Percentiles rank a stretch among this genome's conserved stretches.
Conservation (phyloP, 2,797 vertebrate genomes). For the Schizopygopsis pylzovi region DNA sequence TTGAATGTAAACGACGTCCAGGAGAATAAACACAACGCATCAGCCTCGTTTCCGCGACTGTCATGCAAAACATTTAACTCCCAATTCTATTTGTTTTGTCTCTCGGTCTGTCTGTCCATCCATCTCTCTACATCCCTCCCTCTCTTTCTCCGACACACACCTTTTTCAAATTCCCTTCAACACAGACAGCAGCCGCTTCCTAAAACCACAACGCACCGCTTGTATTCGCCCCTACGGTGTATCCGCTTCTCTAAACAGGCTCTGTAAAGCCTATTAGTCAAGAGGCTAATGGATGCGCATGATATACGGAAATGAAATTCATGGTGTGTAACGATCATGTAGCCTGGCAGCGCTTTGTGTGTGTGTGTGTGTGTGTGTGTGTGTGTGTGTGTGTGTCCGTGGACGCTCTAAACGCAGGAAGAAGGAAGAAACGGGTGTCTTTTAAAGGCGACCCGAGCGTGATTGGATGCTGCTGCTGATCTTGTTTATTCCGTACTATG, state of each 20-base stretch:
- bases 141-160: constrained; percentile 49
- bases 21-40: constrained; percentile 6
- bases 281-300: constrained; percentile 67
- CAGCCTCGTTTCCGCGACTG: constrained; percentile 36
- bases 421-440: constrained; percentile 29
- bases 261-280: constrained; percentile 45
- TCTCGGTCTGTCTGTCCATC: constrained; percentile 24
- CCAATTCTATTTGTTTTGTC: constrained; percentile 47
- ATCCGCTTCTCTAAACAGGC: constrained; percentile 3
- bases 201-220: neutral
- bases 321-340: constrained; percentile 53
- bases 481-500: constrained; percentile 30
- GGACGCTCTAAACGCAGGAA: constrained; percentile 43
- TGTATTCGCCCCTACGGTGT: neutral
- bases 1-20: constrained; percentile 34
- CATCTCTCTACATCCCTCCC: neutral
- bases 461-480: constrained; percentile 40
- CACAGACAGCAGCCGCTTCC: constrained; percentile 18
- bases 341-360: constrained; percentile 38
- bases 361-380: constrained; percentile 15
- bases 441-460: constrained; percentile 29
- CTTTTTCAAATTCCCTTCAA: constrained; percentile 47
- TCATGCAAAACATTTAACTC: constrained; percentile 53
- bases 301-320: constrained; percentile 67
- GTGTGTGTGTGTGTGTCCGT: constrained; percentile 24